Base-by-base conservation (phyloP, 2,113 vertebrate species). In the Mixornis gularis region DNA sequence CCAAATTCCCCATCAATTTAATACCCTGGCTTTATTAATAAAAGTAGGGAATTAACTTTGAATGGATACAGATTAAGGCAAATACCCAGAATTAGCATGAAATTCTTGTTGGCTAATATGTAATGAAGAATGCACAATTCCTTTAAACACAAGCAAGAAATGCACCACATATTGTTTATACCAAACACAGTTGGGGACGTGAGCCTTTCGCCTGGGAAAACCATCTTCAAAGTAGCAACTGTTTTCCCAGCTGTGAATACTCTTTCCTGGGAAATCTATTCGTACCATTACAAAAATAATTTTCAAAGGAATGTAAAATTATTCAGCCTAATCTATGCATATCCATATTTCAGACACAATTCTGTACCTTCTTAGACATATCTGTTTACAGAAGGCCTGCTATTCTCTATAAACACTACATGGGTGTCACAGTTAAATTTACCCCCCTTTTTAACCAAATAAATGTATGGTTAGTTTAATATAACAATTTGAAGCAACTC, bases 201-300 rank as follows among this genome's bases (percentile, higher is more conserved):
- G 87, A 96, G 94, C 91, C 84, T 85, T 94, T 96, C 13, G 97
- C 97, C 97, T 98, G 98, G 98, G 98, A 98, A 98, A 98, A 96
- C 74, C 86, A 92, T 97, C 98, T 98, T 98, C 98, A 98, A 98
- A 98, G 97, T 96, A 87, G 92, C 84, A 87, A 95, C 97, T 98
- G 97, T 98, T 98, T 98, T 98, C 96, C 96, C 98, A 98, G 98
- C 98, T 98, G 98, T 90, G 95, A 96, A 93, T 64, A 68, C 95
- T 96, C 95, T 89, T 90, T 96, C 98, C 97, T 98, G 97, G 97
- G 98, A 98, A 98, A 97, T 97, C 93, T 97, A 81, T 64, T 96
- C 97, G 78, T 95, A 88, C 94, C 84, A 93, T 83, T 95, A 97
- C 92, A 94, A 96, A 97, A 97, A 97, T 96, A 97, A 95, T 96